Evolutionary conservation across 2,797 vertebrate genomes (phyloP).

Genomic region (Chaetophractus vellerosus): DNA sequence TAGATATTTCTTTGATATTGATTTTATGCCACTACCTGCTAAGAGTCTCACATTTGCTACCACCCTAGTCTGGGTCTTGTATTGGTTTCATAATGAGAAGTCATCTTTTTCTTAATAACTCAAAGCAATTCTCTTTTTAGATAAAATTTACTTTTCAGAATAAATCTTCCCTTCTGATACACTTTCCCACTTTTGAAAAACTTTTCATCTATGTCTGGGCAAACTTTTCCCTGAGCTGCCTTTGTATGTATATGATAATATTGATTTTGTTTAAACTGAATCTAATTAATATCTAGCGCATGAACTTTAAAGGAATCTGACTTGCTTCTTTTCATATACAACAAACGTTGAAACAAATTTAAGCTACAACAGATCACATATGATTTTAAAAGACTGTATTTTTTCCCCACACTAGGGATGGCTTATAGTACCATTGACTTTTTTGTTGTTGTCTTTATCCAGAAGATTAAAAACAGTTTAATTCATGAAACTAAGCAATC

Average conservation of each 20-base stretch:
- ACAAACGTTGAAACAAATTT: not conserved
- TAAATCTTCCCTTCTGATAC: not conserved
- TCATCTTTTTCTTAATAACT: constrained; percentile 35
- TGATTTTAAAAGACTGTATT: not conserved
- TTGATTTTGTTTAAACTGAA: constrained; percentile 21
- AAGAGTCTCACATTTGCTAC: not conserved
- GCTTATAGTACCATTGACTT: not conserved
- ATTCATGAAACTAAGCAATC: not conserved
- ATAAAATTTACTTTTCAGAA: constrained; percentile 6
- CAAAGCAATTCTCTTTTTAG: constrained; percentile 21
- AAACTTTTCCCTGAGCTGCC: not conserved
- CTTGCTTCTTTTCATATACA: not conserved
- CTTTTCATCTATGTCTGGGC: not conserved
- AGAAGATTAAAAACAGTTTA: not conserved
- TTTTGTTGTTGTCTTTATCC: not conserved
- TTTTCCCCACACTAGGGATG: not conserved
- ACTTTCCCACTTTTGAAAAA: not conserved
- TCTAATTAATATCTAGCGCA: not conserved
- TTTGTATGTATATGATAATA: not conserved
- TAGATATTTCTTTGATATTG: constrained; percentile 33
- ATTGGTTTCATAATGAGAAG: not conserved
- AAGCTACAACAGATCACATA: not conserved
- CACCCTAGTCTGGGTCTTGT: not conserved
- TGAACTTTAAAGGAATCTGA: not conserved
- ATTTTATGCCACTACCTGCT: constrained; percentile 23